phyloP scores from a whole-genome alignment of 2,797 vertebrate genomes.

The Sardinella longiceps region DNA sequence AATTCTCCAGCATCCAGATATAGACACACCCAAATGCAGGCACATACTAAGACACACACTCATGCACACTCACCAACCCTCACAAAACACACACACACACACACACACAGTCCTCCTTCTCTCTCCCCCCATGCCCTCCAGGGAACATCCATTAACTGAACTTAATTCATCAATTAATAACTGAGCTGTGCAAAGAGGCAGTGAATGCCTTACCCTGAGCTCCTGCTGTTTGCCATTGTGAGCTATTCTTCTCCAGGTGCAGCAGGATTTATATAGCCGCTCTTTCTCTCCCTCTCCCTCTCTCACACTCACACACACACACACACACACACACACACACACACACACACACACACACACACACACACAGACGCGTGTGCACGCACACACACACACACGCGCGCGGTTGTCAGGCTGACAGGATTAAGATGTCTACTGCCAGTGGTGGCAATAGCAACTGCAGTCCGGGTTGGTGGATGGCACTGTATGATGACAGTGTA shows the following conservation, averaged over 20 bases:
- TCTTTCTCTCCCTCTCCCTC: not conserved
- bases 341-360: too few species aligned
- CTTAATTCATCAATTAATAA: conserved; percentile 19
- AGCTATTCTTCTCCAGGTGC: not conserved
- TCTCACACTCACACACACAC: too few species aligned
- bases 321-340: too few species aligned
- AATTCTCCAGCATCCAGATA: too few species aligned
- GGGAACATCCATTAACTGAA: not conserved
- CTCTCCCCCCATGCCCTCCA: not conserved
- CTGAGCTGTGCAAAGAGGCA: not conserved
- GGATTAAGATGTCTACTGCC: not conserved
- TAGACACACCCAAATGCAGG: not conserved
- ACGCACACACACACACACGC: not conserved
- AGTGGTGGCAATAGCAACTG: not conserved
- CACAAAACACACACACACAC: conserved; percentile 22
- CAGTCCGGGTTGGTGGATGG: not conserved
- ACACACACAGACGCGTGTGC: too few species aligned
- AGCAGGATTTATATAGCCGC: not conserved
- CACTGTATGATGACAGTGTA: not conserved
- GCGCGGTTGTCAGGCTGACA: not conserved
- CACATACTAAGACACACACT: not conserved
- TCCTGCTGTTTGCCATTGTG: not conserved
- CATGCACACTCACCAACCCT: not conserved
- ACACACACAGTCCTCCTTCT: conserved; percentile 11
- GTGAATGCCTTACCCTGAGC: not conserved